phyloP scores from a whole-genome alignment of 2,113 vertebrate genomes.

The Oxyruncus cristatus region DNA sequence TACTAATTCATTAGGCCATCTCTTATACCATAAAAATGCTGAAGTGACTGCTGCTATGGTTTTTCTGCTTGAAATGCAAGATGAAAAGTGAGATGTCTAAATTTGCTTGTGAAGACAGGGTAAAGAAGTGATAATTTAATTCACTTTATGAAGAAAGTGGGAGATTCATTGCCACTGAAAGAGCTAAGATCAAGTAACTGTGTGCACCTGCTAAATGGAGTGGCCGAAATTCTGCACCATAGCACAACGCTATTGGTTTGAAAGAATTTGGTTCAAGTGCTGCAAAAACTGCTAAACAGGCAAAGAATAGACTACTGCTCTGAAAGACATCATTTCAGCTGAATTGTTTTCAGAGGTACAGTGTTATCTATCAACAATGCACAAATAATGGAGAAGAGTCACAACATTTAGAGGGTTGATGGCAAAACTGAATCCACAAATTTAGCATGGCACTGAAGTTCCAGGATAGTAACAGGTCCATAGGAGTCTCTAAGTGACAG shows the following conservation, averaged over 20 bases:
- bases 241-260: background rate
- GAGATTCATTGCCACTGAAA: background rate
- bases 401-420: background rate
- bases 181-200: background rate
- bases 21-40: background rate
- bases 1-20: background rate
- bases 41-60: background rate
- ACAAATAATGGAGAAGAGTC: background rate
- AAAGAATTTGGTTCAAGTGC: background rate
- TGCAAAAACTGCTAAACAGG: background rate
- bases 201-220: background rate
- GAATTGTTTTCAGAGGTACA: background rate
- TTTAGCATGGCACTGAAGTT: background rate
- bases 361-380: background rate
- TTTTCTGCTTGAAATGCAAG: slow-evolving; percentile 3
- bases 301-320: background rate
- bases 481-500: background rate
- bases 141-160: slow-evolving; percentile 5
- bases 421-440: background rate
- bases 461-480: background rate
- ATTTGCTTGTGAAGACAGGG: background rate
- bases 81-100: background rate
- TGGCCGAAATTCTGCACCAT: background rate
- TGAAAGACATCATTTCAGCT: background rate
- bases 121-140: background rate